These are phyloP conservation scores for Rhaphigaster nebulosa DNA, from an alignment of 2,888 invertebrate genomes.

Conservation along the genomic window DNA sequence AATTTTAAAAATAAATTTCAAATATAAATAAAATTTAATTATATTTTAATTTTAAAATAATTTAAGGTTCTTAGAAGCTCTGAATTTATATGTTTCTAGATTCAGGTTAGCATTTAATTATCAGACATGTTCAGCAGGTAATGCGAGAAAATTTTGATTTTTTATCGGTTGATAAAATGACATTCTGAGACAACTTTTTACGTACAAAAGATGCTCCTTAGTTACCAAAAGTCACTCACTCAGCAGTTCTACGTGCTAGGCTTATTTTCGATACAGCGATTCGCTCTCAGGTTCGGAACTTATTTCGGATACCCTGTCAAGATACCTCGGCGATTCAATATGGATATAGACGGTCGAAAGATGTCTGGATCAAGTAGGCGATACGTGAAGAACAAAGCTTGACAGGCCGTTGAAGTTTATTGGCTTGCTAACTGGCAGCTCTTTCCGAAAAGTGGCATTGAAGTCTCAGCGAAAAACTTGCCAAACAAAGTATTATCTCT, in stretches of 20 bases:
- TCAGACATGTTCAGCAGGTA: no score
- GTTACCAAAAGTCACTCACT: neutral
- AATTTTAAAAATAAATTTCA: no score
- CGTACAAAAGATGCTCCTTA: neutral
- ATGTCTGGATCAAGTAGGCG: neutral
- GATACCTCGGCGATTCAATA: neutral
- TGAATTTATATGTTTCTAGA: no score
- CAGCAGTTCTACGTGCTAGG: neutral
- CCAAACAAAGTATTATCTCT: neutral
- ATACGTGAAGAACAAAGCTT: neutral
- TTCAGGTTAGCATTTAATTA: no score
- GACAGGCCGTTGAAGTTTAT: constrained; percentile 19
- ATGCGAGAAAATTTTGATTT: no score
- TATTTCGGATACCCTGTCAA: neutral
- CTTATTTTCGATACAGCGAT: neutral
- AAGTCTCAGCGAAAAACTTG: neutral
- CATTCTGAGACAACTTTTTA: no score
- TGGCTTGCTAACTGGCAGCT: neutral
- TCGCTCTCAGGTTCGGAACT: neutral
- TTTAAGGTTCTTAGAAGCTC: no score
- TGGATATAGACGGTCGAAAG: neutral
- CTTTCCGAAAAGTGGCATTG: neutral
- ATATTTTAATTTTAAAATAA: no score
- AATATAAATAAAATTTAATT: no score
- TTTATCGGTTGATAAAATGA: no score